phyloP scores from a whole-genome alignment of 2,113 vertebrate genomes.

The Hystrix cristata region DNA sequence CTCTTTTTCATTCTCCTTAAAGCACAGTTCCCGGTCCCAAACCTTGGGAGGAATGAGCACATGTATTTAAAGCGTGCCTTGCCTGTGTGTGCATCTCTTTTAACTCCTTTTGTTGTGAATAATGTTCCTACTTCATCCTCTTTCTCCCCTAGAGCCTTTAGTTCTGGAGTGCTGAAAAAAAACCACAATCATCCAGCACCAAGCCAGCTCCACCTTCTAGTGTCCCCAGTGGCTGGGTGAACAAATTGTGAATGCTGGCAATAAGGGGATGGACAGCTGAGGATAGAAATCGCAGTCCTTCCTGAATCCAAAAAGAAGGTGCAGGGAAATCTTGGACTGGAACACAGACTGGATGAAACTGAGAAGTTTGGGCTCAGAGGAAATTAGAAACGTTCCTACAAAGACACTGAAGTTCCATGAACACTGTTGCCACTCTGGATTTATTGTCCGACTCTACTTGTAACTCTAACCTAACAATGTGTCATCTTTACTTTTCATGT shows the following conservation, averaged over 20 bases:
- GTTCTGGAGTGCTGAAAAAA: neutral
- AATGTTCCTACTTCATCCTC: fast-evolving
- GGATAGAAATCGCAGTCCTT: neutral
- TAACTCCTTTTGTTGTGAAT: neutral
- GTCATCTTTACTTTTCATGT: constrained; percentile 89
- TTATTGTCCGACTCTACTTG: constrained; percentile 87
- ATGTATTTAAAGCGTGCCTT: fast-evolving
- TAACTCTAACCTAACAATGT: constrained; percentile 90
- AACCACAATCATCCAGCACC: no score
- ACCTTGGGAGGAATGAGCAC: neutral
- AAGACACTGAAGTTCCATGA: constrained; percentile 78
- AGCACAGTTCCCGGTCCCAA: neutral
- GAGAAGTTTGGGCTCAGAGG: neutral
- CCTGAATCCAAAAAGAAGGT: neutral
- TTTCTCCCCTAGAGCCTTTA: neutral
- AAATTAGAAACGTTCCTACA: constrained; percentile 58
- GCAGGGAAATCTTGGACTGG: neutral
- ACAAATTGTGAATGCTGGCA: fast-evolving
- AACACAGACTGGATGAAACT: neutral
- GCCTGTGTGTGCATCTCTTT: fast-evolving
- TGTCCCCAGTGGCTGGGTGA: neutral
- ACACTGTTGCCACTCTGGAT: constrained; percentile 71
- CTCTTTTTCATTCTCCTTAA: neutral
- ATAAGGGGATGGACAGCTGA: neutral
- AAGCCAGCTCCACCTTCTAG: neutral